Base-by-base conservation (phyloP, 1,140 invertebrate species). In the Periplaneta americana region DNA sequence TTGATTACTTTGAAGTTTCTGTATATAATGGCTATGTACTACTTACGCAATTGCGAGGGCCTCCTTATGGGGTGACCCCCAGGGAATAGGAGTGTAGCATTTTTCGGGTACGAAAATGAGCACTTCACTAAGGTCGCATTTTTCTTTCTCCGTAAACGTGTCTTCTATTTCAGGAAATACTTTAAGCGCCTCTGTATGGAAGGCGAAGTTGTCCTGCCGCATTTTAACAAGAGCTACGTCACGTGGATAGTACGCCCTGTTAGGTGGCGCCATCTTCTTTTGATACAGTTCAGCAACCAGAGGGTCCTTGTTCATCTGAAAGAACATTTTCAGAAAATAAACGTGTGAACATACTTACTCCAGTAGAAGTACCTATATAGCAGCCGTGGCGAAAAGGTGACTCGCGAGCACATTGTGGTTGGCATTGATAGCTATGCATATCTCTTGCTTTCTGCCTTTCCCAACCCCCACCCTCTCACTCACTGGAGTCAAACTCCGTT, bases 261-360 rank as follows among this genome's bases (percentile, higher is more conserved):
- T n/a, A 28, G 34, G 77, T 0, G 35, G 35, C n/a, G 32, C 35
- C 77, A 78, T 78, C 35, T 78, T 78, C 34, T 78, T 78, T 34
- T 37, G 35, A 18, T 78, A 78, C 9, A 78, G 34, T 34, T 78
- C 77, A 0, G 34, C 33, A 13, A 78, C 77, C 33, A 78, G 28
- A 17, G 77, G 77, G 28, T 78, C 77, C 15, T 78, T 48, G 35
- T 78, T 78, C 77, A 78, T 11, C 77, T 78, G 77, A 22, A 39
- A 78, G 28, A n/a, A 77, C 10, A 66, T n/a, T n/a, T n/a, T 18
- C n/a, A 17, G 17, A n/a, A 17, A n/a, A 18, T n/a, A n/a, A n/a
- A n/a, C n/a, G n/a, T n/a, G n/a, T n/a, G n/a, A n/a, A n/a, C n/a
- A n/a, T n/a, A n/a, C n/a, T n/a, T n/a, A n/a, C n/a, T n/a, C n/a